phyloP scores from a whole-genome alignment of 2,113 vertebrate genomes.

The Gymnarchus niloticus region DNA sequence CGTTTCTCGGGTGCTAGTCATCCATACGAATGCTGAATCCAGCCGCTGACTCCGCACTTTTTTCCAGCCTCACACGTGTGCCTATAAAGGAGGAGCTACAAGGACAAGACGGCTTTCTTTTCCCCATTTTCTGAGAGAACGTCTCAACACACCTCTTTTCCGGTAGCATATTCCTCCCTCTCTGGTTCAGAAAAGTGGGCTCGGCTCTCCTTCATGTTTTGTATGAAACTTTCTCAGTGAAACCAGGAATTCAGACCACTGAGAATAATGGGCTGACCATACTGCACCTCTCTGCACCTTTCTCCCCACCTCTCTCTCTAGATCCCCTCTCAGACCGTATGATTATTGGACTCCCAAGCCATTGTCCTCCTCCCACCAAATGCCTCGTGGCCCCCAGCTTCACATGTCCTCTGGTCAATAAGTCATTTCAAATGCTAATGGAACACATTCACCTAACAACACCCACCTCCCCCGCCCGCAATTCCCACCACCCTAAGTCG shows the following conservation, averaged over 20 bases:
- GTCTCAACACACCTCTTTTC: too few relatives aligned
- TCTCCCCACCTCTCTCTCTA: neutral
- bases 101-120: neutral
- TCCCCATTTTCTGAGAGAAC: too few relatives aligned
- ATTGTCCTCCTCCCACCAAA: slow-evolving; percentile 14
- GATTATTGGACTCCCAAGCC: slow-evolving; percentile 5
- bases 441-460: slow-evolving; percentile 53
- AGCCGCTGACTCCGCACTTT: neutral
- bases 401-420: slow-evolving; percentile 41
- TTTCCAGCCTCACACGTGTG: neutral
- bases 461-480: slow-evolving; percentile 39
- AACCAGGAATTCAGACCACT: neutral
- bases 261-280: neutral
- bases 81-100: neutral
- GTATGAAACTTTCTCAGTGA: neutral
- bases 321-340: slow-evolving; percentile 12
- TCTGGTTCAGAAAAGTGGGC: too few relatives aligned
- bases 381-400: slow-evolving; percentile 22
- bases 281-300: neutral
- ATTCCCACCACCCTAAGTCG: slow-evolving; percentile 32
- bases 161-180: too few relatives aligned
- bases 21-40: too few relatives aligned
- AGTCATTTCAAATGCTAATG: slow-evolving; percentile 63
- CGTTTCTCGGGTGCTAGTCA: too few relatives aligned
- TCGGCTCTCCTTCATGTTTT: neutral